phyloP scores from a whole-genome alignment of 2,113 vertebrate genomes.

The Larimichthys crocea region DNA sequence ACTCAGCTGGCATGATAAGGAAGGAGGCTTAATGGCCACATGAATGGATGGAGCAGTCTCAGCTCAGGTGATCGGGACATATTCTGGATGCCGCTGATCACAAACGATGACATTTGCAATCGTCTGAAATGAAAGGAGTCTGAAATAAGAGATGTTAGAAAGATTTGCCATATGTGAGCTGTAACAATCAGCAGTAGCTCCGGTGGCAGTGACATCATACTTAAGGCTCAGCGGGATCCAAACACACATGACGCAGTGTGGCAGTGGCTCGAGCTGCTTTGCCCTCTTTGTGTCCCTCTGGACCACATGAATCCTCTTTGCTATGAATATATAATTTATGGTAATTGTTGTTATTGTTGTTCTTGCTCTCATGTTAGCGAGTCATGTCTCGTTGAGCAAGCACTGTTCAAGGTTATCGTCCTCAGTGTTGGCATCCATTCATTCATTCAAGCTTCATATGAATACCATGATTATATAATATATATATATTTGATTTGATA shows the following conservation, averaged over 20 bases:
- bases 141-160: not conserved
- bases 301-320: not conserved
- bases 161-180: conserved; percentile 29
- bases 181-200: conserved; percentile 12
- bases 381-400: not conserved
- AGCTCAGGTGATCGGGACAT: conserved; percentile 43
- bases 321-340: not conserved
- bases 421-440: not conserved
- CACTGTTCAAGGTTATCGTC: too few relatives aligned
- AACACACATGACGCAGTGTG: not conserved
- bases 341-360: not conserved
- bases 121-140: conserved; percentile 11
- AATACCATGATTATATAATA: too few relatives aligned
- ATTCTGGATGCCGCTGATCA: conserved; percentile 46
- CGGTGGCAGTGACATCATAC: not conserved
- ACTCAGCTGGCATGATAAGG: conserved; percentile 53
- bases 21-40: conserved; percentile 55
- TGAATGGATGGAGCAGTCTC: conserved; percentile 20
- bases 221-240: conserved; percentile 13
- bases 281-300: not conserved
- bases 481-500: too few relatives aligned
- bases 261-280: not conserved
- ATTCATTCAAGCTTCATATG: too few relatives aligned
- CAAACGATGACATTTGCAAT: conserved; percentile 13
- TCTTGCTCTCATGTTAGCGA: not conserved